Base-by-base conservation (phyloP, 2,888 invertebrate species). In the Phalangium opilio region DNA sequence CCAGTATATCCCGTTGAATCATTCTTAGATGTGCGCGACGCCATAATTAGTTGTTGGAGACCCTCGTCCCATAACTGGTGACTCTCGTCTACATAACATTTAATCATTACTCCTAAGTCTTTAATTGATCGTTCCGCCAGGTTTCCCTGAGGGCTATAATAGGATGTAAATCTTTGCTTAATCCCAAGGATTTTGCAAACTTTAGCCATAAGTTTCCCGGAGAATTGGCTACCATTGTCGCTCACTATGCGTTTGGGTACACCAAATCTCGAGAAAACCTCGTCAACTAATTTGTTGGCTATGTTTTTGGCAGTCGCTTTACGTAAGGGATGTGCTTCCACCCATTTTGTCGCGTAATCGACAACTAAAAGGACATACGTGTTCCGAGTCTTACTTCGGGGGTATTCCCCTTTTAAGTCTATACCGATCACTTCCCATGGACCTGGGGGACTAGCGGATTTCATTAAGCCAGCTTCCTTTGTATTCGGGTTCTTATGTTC, bases 91-190 rank as follows among this genome's bases (percentile, higher is more conserved):
- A n/a, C n/a, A n/a, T n/a, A n/a, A n/a, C n/a, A n/a, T n/a, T n/a
- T n/a, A n/a, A n/a, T n/a, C n/a, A n/a, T n/a, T n/a, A n/a, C n/a
- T 18, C 40, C 48, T 7, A 46, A 36, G 17, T 45, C 45, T 1
- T 43, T 32, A 15, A 48, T 45, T 35, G 44, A 43, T 2, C 42
- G 4, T 17, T 50, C 48, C 1, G 48, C 45, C 3, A 45, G 52
- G 12, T 52, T 50, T 14, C 41, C 48, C 27, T 48, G 40, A 1
- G 43, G 50, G 33, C 45, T 40, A n/a, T 50, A 51, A 5, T 34
- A 17, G 8, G 49, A 38, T 7, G 27, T 39, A 8, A 18, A 34
- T 14, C 8, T n/a, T 19, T 49, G 17, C 7, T 21, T n/a, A 15
- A 45, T 39, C 5, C 43, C 40, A 10, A 45, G 18, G 2, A 19